phyloP scores from a whole-genome alignment of 1,140 invertebrate genomes.

The Achroia grisella region DNA sequence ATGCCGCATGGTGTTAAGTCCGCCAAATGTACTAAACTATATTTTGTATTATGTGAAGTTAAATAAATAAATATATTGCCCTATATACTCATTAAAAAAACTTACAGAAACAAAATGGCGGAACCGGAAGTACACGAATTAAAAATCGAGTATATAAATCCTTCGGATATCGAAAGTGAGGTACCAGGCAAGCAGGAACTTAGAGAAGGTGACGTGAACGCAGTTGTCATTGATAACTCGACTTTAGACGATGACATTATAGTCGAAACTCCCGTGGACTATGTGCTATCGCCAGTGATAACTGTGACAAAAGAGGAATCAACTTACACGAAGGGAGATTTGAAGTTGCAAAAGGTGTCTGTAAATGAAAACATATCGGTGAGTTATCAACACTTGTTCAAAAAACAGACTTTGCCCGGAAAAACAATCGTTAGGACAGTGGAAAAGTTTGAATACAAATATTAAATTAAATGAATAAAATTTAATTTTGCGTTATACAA shows the following conservation, averaged over 20 bases:
- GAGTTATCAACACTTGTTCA: constrained; percentile 56
- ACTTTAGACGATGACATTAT: background rate
- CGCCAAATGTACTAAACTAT: no score
- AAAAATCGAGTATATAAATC: constrained; percentile 5
- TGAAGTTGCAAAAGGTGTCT: constrained; percentile 45
- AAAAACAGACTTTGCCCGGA: constrained; percentile 38
- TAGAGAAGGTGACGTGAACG: constrained; percentile 12
- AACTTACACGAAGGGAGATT: constrained; percentile 37
- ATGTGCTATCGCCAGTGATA: constrained; percentile 36
- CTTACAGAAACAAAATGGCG: constrained; percentile 10
- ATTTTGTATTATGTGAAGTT: no score
- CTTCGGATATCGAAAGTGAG: constrained; percentile 25
- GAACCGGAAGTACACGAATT: background rate
- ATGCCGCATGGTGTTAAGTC: no score
- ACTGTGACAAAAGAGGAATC: constrained; percentile 47
- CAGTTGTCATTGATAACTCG: background rate
- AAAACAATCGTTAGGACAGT: constrained; percentile 44
- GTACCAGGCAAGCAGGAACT: constrained; percentile 38
- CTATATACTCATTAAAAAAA: background rate
- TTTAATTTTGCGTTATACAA: no score
- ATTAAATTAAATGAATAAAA: constrained; percentile 17
- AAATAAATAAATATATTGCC: no score
- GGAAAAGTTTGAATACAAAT: constrained; percentile 48
- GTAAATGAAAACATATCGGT: constrained; percentile 55
- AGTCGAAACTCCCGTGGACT: constrained; percentile 12